phyloP scores from a whole-genome alignment of 1,140 invertebrate genomes.

The Drosophila aff. region DNA sequence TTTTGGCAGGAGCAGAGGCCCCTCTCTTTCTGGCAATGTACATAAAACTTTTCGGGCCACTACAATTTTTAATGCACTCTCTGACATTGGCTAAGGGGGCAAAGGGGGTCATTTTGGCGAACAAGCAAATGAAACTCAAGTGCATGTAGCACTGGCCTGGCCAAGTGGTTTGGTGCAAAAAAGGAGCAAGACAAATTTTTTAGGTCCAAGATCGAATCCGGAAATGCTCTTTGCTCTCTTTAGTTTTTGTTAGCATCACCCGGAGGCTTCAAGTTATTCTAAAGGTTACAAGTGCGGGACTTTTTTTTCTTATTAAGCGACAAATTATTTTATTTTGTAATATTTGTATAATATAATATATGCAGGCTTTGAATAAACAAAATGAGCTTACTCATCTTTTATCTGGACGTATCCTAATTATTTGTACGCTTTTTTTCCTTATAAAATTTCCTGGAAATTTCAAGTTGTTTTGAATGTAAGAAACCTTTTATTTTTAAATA shows the following conservation, averaged over 20 bases:
- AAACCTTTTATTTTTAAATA: too few relatives aligned
- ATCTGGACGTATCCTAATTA: too few relatives aligned
- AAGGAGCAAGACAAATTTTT: constrained; percentile 16
- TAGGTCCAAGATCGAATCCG: constrained; percentile 28
- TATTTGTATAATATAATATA: too few relatives aligned
- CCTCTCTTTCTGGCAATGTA: constrained; percentile 60
- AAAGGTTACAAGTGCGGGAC: too few relatives aligned
- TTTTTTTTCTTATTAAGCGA: too few relatives aligned
- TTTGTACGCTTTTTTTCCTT: too few relatives aligned
- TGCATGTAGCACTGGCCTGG: constrained; percentile 74
- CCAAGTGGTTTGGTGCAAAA: constrained; percentile 66
- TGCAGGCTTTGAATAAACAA: too few relatives aligned
- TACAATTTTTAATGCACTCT: constrained; percentile 81
- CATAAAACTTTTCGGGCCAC: constrained; percentile 72
- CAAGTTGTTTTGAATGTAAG: too few relatives aligned
- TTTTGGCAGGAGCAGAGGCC: constrained; percentile 30
- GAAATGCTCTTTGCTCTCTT: not conserved
- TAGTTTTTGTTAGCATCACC: not conserved
- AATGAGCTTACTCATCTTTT: too few relatives aligned
- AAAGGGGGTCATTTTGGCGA: constrained; percentile 44
- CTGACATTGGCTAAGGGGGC: constrained; percentile 60
- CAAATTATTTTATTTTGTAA: too few relatives aligned
- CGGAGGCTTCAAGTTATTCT: too few relatives aligned
- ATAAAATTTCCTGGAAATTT: too few relatives aligned
- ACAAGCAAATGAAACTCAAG: constrained; percentile 83